Conservation (phyloP, 1,140 invertebrate species). For the Leptopilina clavipes region DNA sequence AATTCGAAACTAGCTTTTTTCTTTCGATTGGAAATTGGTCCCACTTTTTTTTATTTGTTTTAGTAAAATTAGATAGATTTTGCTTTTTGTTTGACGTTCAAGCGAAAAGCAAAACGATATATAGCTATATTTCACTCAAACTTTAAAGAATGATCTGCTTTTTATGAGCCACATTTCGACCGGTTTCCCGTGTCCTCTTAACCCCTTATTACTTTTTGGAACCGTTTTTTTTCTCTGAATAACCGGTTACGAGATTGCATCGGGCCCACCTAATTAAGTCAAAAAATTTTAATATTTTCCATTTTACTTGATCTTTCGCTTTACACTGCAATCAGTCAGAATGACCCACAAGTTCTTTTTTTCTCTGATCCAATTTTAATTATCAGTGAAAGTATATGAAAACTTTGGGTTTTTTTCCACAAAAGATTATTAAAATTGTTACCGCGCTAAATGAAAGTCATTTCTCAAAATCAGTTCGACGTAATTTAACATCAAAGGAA, state of each 20-base stretch:
- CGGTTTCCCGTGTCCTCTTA: slow-evolving; percentile 6
- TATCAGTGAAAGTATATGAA: slow-evolving; percentile 7
- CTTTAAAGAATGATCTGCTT: slow-evolving; percentile 16
- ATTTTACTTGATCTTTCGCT: neutral
- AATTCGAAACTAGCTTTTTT: no score
- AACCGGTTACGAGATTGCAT: slow-evolving; percentile 27
- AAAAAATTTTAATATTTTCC: slow-evolving; percentile 7
- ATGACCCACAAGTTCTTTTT: neutral
- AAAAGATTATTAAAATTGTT: slow-evolving; percentile 10
- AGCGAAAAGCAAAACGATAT: neutral
- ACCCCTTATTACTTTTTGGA: slow-evolving; percentile 12
- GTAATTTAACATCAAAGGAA: slow-evolving; percentile 10
- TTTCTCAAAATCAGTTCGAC: neutral
- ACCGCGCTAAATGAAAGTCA: neutral
- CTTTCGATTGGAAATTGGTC: no score
- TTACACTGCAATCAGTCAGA: neutral
- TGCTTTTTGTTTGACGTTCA: no score
- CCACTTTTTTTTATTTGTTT: no score
- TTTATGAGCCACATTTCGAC: slow-evolving; percentile 27
- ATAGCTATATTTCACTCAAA: neutral
- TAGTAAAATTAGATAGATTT: no score
- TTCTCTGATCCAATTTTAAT: slow-evolving; percentile 7
- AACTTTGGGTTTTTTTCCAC: neutral
- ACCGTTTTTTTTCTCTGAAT: neutral
- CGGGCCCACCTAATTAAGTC: neutral